Percentiles rank a stretch among this genome's conserved stretches.
These are phyloP conservation scores for Thaleichthys pacificus DNA, from an alignment of 2,797 vertebrate genomes.

Conservation along the genomic window DNA sequence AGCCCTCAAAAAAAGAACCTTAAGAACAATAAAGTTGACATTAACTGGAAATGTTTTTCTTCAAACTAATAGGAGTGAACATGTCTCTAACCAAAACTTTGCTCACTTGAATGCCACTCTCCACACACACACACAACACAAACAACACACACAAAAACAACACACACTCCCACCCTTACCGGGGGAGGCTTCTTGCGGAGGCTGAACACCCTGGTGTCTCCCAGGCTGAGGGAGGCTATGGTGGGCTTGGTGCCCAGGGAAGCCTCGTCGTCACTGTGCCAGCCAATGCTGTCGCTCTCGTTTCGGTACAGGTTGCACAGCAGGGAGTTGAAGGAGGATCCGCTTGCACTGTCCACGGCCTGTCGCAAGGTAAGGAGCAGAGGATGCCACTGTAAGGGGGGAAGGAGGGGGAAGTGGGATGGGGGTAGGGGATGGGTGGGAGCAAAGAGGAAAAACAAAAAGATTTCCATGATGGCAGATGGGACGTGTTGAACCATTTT, in stretches of 20 bases:
- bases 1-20: no score
- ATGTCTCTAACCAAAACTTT: no score
- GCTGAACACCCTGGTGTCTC: constrained; percentile 87
- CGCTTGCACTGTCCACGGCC: constrained; percentile 71
- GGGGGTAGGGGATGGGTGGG: background rate
- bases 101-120: background rate
- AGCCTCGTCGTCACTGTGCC: constrained; percentile 91
- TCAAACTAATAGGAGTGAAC: no score
- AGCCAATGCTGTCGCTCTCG: constrained; percentile 91
- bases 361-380: constrained; percentile 76
- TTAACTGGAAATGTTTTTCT: no score
- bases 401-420: background rate
- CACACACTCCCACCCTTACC: constrained; percentile 69
- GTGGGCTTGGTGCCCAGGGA: constrained; percentile 78
- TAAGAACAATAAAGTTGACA: no score
- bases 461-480: no score
- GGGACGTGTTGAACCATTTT: no score
- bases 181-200: constrained; percentile 88
- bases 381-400: constrained; percentile 82
- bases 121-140: constrained; percentile 1
- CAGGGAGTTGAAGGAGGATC: constrained; percentile 86
- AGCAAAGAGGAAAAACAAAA: background rate
- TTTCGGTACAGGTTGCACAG: constrained; percentile 92
- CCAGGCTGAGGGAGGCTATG: constrained; percentile 91
- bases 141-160: background rate